Conservation (phyloP, 2,797 vertebrate species). For the Aldrovandia affinis region DNA sequence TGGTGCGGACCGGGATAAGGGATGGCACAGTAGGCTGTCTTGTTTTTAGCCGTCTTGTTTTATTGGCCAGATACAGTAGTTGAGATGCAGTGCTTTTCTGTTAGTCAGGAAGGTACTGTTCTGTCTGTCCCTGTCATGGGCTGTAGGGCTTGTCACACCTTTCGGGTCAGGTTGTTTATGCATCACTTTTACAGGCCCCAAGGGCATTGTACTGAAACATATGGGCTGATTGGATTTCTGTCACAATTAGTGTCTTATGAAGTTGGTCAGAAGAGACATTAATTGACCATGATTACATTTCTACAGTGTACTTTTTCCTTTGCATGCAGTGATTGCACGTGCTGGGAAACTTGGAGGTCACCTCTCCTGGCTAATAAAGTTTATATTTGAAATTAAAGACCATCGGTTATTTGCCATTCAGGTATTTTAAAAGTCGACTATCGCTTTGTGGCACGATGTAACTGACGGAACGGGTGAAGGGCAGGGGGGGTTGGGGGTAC, state of each 20-base stretch:
- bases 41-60: background rate
- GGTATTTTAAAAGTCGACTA: background rate
- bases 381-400: background rate
- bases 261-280: background rate
- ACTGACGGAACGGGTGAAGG: background rate
- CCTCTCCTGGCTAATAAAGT: background rate
- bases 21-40: background rate
- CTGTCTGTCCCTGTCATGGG: background rate
- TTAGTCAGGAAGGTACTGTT: background rate
- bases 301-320: background rate
- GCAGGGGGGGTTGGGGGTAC: too few relatives aligned
- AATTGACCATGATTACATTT: slow-evolving; percentile 17
- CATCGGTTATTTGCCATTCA: background rate
- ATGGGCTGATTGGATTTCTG: slow-evolving; percentile 6
- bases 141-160: background rate
- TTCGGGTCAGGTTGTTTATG: background rate
- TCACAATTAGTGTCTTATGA: slow-evolving; percentile 2
- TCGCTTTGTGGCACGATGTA: background rate
- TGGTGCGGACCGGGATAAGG: too few relatives aligned
- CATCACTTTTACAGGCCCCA: background rate
- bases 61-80: background rate
- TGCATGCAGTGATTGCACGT: background rate
- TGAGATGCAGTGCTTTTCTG: background rate
- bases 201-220: slow-evolving; percentile 6
- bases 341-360: background rate